Percentiles rank a stretch among this genome's conserved stretches.
Conservation (phyloP, 1,140 invertebrate genomes). For the Chelonus insularis region DNA sequence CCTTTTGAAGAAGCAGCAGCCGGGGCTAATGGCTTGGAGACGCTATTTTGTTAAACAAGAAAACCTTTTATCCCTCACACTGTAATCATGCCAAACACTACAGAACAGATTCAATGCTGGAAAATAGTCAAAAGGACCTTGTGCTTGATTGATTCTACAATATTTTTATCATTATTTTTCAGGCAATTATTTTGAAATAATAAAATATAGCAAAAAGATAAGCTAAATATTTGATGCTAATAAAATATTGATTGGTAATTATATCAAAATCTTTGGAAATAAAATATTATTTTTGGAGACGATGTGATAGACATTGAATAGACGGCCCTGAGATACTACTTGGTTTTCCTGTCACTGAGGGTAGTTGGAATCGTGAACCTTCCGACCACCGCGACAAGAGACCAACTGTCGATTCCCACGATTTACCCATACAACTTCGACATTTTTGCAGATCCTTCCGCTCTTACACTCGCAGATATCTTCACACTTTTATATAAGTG, state of each 20-base stretch:
- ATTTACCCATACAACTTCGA: constrained; percentile 43
- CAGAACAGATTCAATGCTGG: too few relatives aligned
- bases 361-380: constrained; percentile 46
- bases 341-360: constrained; percentile 47
- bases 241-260: too few relatives aligned
- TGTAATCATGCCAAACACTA: constrained; percentile 28
- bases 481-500: constrained; percentile 29
- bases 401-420: constrained; percentile 54
- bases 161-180: too few relatives aligned
- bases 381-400: constrained; percentile 50
- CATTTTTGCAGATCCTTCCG: constrained; percentile 40
- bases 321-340: constrained; percentile 43
- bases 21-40: constrained; percentile 56
- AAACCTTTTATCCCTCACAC: constrained; percentile 57
- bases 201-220: too few relatives aligned
- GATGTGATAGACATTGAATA: constrained; percentile 23
- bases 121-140: too few relatives aligned
- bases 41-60: constrained; percentile 59
- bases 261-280: neutral
- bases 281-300: neutral
- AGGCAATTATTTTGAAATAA: too few relatives aligned
- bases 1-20: constrained; percentile 49
- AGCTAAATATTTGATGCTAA: too few relatives aligned
- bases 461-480: constrained; percentile 37
- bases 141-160: too few relatives aligned